Percentiles rank a stretch among this genome's conserved stretches.
Conservation (phyloP, 1,140 invertebrate species). For the Sarcophaga bullata region DNA sequence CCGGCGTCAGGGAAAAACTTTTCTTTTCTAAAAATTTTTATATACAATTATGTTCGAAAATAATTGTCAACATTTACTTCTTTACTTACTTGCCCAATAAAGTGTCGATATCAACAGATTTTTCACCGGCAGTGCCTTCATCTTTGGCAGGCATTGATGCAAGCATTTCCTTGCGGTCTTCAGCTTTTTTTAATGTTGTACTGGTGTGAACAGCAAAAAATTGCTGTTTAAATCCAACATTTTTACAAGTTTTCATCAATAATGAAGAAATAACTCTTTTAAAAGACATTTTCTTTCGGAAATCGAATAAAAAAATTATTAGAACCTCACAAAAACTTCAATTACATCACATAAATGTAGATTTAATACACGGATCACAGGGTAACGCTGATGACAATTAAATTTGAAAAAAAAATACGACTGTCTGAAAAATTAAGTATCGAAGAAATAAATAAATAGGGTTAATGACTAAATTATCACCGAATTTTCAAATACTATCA, state of each 20-base stretch:
- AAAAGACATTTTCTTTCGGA: slow-evolving; percentile 22
- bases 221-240: not conserved
- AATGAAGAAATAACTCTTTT: not conserved
- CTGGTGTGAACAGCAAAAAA: slow-evolving; percentile 60
- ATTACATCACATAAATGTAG: slow-evolving; percentile 22
- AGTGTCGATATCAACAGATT: slow-evolving; percentile 70
- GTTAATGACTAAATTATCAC: too few species aligned
- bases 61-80: not conserved
- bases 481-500: too few species aligned
- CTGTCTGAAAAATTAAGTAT: too few species aligned
- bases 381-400: too few species aligned
- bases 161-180: slow-evolving; percentile 71
- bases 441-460: too few species aligned
- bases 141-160: slow-evolving; percentile 70
- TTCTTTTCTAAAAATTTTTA: slow-evolving; percentile 65
- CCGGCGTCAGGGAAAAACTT: slow-evolving; percentile 79
- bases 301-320: not conserved
- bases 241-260: not conserved
- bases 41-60: not conserved
- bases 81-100: slow-evolving; percentile 60
- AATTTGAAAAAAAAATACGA: too few species aligned
- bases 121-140: slow-evolving; percentile 77
- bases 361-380: too few species aligned
- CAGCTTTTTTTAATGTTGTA: slow-evolving; percentile 65
- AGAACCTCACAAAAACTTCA: not conserved